Conservation (phyloP, 2,888 invertebrate genomes). For the Cosmia trapezina region DNA sequence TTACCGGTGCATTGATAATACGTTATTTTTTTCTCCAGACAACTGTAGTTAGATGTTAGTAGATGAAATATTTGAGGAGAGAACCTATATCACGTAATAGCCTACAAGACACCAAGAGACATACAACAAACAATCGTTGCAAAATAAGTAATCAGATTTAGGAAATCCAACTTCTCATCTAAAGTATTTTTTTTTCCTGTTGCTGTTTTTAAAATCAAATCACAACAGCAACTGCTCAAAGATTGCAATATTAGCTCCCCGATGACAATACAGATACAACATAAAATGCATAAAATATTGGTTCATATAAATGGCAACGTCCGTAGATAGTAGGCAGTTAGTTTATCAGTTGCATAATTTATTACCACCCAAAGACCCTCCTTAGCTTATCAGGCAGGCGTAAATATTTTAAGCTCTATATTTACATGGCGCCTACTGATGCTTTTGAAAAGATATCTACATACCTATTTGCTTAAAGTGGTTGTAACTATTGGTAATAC, state of each 20-base stretch:
- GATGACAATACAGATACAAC: not conserved
- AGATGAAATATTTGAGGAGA: not conserved
- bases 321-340: not conserved
- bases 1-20: not conserved
- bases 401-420: slow-evolving; percentile 12
- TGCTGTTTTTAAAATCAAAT: not conserved
- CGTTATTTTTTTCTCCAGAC: not conserved
- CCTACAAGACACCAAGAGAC: not conserved
- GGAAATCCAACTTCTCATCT: not conserved
- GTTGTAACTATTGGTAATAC: slow-evolving; percentile 2
- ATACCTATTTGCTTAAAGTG: not conserved
- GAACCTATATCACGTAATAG: not conserved
- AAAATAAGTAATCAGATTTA: not conserved
- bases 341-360: slow-evolving; percentile 17
- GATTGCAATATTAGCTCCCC: not conserved
- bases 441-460: not conserved
- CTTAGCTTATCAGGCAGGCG: slow-evolving; percentile 10
- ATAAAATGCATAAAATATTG: not conserved
- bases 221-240: not conserved
- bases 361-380: slow-evolving; percentile 6
- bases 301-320: not conserved
- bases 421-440: slow-evolving; percentile 23
- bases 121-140: not conserved
- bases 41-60: not conserved
- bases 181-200: not conserved